Percentiles rank a stretch among this genome's conserved stretches.
Conservation (phyloP, 2,113 vertebrate species). For the Onychorhynchus coronatus region DNA sequence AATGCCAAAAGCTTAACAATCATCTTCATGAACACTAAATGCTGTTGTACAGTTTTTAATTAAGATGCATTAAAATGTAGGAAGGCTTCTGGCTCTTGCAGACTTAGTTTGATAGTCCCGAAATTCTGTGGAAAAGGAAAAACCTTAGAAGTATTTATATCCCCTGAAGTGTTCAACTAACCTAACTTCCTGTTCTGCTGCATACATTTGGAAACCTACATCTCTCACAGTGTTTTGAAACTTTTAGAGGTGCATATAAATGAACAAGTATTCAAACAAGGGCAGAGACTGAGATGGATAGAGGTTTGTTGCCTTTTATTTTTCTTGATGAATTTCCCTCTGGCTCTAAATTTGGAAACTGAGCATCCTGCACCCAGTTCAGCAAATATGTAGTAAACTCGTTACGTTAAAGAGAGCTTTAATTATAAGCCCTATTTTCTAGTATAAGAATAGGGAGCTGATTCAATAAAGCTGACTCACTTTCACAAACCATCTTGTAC, state of each 20-base stretch:
- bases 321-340: not conserved
- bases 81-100: constrained; percentile 62
- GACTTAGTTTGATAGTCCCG: constrained; percentile 54
- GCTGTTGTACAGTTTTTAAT: constrained; percentile 67
- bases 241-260: not conserved
- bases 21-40: constrained; percentile 70
- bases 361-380: not conserved
- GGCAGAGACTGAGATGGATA: not conserved
- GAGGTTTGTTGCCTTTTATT: not conserved
- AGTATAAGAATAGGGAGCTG: not conserved
- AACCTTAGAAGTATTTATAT: not conserved
- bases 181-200: not conserved
- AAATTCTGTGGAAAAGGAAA: constrained; percentile 20
- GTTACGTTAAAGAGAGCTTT: not conserved
- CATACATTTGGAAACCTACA: not conserved
- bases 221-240: not conserved
- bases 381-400: not conserved
- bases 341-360: not conserved
- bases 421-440: not conserved
- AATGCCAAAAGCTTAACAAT: constrained; percentile 70
- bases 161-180: constrained; percentile 25
- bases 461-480: not conserved
- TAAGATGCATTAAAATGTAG: constrained; percentile 63
- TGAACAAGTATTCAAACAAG: not conserved
- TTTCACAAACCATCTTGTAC: not conserved